Conservation (phyloP, 2,888 invertebrate genomes). For the Crossocerus cetratus region DNA sequence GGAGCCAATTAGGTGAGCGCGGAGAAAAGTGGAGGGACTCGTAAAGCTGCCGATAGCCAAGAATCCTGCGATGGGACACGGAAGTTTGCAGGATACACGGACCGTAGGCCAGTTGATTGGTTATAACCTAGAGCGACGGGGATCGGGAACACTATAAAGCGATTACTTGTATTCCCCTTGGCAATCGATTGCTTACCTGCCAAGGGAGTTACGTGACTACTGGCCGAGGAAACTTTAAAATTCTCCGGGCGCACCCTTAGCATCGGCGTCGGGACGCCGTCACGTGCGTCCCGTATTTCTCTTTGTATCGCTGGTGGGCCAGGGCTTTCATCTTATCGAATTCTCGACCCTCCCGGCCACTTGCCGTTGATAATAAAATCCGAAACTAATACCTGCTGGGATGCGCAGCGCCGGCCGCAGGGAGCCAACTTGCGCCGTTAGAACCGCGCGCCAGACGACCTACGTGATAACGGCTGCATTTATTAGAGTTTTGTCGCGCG, state of each 20-base stretch:
- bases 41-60: not conserved
- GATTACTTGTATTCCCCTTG: slow-evolving; percentile 40
- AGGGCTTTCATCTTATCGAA: slow-evolving; percentile 54
- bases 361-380: slow-evolving; percentile 44
- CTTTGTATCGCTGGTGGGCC: slow-evolving; percentile 36
- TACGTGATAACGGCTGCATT: slow-evolving; percentile 6
- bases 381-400: slow-evolving; percentile 38
- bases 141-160: slow-evolving; percentile 32
- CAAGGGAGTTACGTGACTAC: slow-evolving; percentile 33
- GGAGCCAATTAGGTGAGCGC: not conserved
- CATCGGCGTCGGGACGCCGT: slow-evolving; percentile 22
- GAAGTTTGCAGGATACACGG: slow-evolving; percentile 5
- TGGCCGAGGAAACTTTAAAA: slow-evolving; percentile 16
- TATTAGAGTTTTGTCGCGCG: not conserved
- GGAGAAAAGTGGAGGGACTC: not conserved
- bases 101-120: not conserved
- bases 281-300: slow-evolving; percentile 53
- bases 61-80: not conserved
- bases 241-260: slow-evolving; percentile 10
- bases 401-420: not conserved
- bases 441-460: not conserved
- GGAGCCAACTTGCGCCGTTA: not conserved
- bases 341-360: slow-evolving; percentile 20
- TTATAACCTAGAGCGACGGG: not conserved
- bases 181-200: slow-evolving; percentile 47